Evolutionary conservation across 2,888 invertebrate species (phyloP), one percentile per base, ranked within the genome.

Genomic region (Eristalis pertinax): DNA sequence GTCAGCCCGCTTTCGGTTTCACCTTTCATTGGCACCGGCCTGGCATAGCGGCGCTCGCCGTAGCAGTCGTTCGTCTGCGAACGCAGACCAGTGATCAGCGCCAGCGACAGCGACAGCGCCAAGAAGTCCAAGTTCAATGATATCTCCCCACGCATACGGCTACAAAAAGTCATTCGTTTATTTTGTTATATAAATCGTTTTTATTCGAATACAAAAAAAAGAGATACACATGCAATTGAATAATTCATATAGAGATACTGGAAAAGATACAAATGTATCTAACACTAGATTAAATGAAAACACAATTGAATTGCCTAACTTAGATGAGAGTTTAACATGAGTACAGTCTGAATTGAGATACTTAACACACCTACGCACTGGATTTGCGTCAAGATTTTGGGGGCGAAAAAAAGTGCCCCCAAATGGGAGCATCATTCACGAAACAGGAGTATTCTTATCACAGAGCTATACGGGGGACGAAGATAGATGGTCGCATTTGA

Each of bases 121-220:
- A 75, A 83, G 56, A 75, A 87, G 83, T 75, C 69, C 87, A 87
- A 87, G 87, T 87, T 87, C 84, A 87, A 84, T 84, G 87, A 84
- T 80, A 87, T 41, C 75, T 4, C 65, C 60, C 32, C n/a, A 56
- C 50, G 50, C 50, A 50, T 19, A 62, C 68, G 72, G 22, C 43
- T 43, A 68, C 62, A 67, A 29, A 50, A 10, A n/a, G 15, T 22
- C 5, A 24, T 26, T 38, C 56, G 64, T 69, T 50, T 70, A 0
- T 32, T 32, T 32, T 32, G 32, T 60, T 74, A 67, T 72, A 75
- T 60, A 65, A 58, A 83, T 87, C 43, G 68, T 65, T 77, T 78
- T 83, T 86, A 83, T 86, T 87, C 50, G 72, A 75, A 87, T 60
- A 60, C 26, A 72, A 77, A 74, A 72, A 56, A 64, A 72, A 29